Evolutionary conservation across 2,888 invertebrate species (phyloP).

Genomic region (Dryomyza anilis): DNA sequence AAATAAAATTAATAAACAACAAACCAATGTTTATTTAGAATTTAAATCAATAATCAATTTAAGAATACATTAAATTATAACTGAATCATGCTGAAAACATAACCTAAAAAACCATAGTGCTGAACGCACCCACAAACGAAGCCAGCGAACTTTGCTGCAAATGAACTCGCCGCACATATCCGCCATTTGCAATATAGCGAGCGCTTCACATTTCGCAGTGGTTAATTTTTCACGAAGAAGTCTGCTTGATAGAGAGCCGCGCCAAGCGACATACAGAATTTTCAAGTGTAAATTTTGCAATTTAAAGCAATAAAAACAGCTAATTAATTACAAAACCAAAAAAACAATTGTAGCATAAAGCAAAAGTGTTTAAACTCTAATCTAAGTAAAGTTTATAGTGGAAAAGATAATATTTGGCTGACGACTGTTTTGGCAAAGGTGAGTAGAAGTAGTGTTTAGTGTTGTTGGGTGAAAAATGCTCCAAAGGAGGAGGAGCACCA

Average conservation of each 20-base stretch:
- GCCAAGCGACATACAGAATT: conserved; percentile 25
- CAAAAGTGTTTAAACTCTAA: background rate
- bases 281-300: background rate
- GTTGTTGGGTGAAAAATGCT: background rate
- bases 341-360: background rate
- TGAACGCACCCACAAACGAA: background rate
- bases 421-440: background rate
- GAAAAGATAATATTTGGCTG: background rate
- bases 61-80: no score
- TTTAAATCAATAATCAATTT: no score
- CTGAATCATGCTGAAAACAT: no score
- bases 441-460: background rate
- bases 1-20: no score
- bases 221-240: conserved; percentile 37
- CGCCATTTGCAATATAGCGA: conserved; percentile 39
- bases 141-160: background rate
- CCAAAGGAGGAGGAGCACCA: background rate
- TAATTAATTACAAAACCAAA: background rate
- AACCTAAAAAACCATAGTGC: background rate
- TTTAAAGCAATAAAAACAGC: background rate
- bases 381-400: background rate
- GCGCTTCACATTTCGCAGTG: conserved; percentile 36
- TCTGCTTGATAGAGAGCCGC: conserved; percentile 33
- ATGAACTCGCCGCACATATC: conserved; percentile 1
- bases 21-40: no score